phyloP scores from a whole-genome alignment of 2,888 invertebrate genomes.

The Alviniconcha strummeri region DNA sequence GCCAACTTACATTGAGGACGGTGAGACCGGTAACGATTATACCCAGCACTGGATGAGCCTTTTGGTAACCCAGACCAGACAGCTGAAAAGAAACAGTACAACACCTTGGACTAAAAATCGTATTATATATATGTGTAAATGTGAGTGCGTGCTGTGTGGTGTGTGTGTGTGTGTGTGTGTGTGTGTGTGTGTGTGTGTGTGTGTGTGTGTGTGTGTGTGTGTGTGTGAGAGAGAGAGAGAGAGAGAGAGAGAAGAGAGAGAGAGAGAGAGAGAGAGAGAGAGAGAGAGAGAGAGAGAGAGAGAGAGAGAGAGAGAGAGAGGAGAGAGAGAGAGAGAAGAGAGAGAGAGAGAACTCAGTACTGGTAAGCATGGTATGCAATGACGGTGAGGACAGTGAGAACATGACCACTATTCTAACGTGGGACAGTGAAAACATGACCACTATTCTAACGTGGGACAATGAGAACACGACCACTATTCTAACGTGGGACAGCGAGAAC shows the following conservation, averaged over 20 bases:
- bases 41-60: conserved; percentile 71
- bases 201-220: too few species aligned
- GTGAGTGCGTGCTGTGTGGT: neutral
- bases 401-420: neutral
- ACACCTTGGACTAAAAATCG: neutral
- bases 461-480: neutral
- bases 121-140: neutral
- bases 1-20: conserved; percentile 68
- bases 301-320: conserved; percentile 2
- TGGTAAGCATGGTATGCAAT: neutral
- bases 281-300: conserved; percentile 3
- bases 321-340: neutral
- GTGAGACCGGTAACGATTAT: conserved; percentile 65
- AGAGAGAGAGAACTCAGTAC: neutral
- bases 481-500: neutral
- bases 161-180: neutral
- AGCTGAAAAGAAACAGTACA: conserved; percentile 41
- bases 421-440: too few species aligned
- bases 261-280: conserved; percentile 11
- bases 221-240: conserved; percentile 1
- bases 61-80: conserved; percentile 48
- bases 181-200: too few species aligned
- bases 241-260: conserved; percentile 10
- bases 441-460: too few species aligned
- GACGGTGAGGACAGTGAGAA: neutral